These are phyloP conservation scores for Scrobipalpa costella DNA, from an alignment of 2,888 invertebrate genomes.

Conservation along the genomic window DNA sequence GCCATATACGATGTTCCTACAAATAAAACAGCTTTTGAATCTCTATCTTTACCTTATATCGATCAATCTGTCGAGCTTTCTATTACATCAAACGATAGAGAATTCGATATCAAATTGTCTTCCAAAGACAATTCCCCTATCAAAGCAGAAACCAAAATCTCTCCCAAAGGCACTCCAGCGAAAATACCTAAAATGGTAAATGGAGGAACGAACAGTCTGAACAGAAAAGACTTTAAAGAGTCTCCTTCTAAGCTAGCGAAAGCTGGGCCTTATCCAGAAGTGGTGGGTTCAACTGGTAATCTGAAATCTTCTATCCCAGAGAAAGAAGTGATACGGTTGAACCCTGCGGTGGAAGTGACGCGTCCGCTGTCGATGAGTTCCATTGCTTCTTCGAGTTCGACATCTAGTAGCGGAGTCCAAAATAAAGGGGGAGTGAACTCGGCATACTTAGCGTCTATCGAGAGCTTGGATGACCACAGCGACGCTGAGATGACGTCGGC, in stretches of 20 bases:
- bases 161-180: slow-evolving; percentile 54
- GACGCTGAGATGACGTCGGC: slow-evolving; percentile 83
- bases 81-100: slow-evolving; percentile 75
- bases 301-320: slow-evolving; percentile 63
- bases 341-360: slow-evolving; percentile 79
- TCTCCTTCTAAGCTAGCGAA: slow-evolving; percentile 60
- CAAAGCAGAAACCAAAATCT: slow-evolving; percentile 55
- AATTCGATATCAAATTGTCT: slow-evolving; percentile 71
- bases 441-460: slow-evolving; percentile 92
- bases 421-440: slow-evolving; percentile 85
- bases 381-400: slow-evolving; percentile 87
- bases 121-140: slow-evolving; percentile 68
- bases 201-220: slow-evolving; percentile 65
- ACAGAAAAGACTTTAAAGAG: slow-evolving; percentile 67
- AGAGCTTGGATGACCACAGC: slow-evolving; percentile 91
- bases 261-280: slow-evolving; percentile 65
- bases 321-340: slow-evolving; percentile 74
- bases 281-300: slow-evolving; percentile 69
- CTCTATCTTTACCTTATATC: slow-evolving; percentile 71
- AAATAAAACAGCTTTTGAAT: slow-evolving; percentile 71
- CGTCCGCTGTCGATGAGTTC: slow-evolving; percentile 89
- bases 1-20: slow-evolving; percentile 74
- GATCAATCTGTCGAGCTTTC: slow-evolving; percentile 76
- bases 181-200: slow-evolving; percentile 56
- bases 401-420: slow-evolving; percentile 82